phyloP scores from a whole-genome alignment of 2,113 vertebrate species.

The Anguilla japonica region DNA sequence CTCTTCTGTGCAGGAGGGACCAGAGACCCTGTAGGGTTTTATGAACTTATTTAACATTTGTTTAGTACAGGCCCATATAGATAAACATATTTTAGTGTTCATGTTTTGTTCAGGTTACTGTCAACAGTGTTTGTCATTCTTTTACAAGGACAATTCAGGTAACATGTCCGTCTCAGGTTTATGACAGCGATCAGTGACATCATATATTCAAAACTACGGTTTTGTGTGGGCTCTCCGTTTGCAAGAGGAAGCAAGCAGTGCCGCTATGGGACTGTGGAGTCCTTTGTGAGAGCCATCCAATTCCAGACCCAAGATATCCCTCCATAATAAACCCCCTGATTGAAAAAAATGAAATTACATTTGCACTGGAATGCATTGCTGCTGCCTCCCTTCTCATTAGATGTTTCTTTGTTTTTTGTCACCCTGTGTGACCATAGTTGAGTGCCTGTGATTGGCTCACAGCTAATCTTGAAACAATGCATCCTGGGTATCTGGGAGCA shows the following conservation, averaged over 20 bases:
- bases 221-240: not conserved
- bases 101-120: not conserved
- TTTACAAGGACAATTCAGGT: not conserved
- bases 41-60: not conserved
- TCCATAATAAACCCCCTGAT: not conserved
- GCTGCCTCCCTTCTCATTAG: not conserved
- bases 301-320: slow-evolving; percentile 25
- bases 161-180: not conserved
- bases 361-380: slow-evolving; percentile 28
- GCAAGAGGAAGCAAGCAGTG: not conserved
- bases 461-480: not conserved
- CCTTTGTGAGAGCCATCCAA: slow-evolving; percentile 21
- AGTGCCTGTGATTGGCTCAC: not conserved
- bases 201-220: too few relatives aligned
- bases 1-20: not conserved
- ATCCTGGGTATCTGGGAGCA: not conserved
- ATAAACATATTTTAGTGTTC: not conserved
- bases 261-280: not conserved
- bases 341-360: slow-evolving; percentile 21
- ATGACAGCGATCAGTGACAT: not conserved
- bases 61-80: not conserved
- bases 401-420: slow-evolving; percentile 5
- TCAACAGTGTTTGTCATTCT: not conserved
- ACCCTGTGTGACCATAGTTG: not conserved
- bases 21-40: not conserved